Evolutionary conservation across 2,113 vertebrate genomes (phyloP).

Genomic region (Heterochromis multidens): DNA sequence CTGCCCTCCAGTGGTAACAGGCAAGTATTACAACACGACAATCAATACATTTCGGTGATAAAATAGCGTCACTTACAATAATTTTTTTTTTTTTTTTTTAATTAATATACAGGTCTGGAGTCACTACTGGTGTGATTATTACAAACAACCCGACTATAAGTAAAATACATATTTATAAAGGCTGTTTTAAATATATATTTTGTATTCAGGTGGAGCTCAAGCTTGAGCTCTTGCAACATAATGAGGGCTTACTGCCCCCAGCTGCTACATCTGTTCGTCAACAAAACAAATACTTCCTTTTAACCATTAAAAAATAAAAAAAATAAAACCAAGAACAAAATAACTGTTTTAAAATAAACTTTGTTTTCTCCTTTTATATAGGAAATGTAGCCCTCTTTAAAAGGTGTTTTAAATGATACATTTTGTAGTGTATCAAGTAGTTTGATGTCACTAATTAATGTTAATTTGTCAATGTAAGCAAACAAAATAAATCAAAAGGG

Average conservation of each 20-base stretch:
- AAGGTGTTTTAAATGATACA: not conserved
- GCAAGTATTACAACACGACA: not conserved
- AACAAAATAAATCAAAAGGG: not conserved
- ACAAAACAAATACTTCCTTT: no score
- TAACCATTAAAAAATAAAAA: no score
- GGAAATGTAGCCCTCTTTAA: not conserved
- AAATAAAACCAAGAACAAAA: no score
- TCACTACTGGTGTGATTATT: not conserved
- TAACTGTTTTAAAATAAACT: no score
- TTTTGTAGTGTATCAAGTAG: not conserved
- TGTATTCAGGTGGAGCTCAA: not conserved
- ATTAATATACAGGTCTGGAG: not conserved
- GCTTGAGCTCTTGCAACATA: no score
- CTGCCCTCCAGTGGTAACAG: not conserved
- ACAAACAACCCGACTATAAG: not conserved
- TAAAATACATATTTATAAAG: not conserved
- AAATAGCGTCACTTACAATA: not conserved
- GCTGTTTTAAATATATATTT: not conserved
- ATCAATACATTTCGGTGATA: not conserved
- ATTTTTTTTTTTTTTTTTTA: no score
- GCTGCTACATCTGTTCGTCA: no score
- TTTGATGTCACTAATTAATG: not conserved
- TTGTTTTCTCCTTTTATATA: no score
- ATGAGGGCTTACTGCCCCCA: not conserved
- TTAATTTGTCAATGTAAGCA: not conserved